phyloP scores from a whole-genome alignment of 2,113 vertebrate genomes.

The Myotis davidii region DNA sequence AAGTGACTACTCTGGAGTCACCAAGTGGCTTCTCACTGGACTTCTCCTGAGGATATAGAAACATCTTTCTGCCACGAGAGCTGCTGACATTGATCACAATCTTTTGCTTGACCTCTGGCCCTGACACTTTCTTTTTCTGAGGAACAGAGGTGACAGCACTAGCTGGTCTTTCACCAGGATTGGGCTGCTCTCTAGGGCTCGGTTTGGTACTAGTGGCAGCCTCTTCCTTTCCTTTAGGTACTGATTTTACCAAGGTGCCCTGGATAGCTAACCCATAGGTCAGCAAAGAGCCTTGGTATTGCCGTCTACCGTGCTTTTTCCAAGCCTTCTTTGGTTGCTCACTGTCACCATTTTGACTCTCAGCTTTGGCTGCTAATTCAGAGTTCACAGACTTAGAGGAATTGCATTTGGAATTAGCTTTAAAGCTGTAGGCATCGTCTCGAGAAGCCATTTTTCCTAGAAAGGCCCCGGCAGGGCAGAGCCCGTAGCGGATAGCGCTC shows the following conservation, averaged over 20 bases:
- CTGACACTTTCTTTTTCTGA: background rate
- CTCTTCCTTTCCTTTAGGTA: background rate
- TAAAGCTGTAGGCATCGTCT: conserved; percentile 84
- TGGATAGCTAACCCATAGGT: conserved; percentile 77
- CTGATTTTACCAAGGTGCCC: background rate
- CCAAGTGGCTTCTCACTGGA: background rate
- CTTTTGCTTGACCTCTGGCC: background rate
- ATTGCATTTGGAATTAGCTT: background rate
- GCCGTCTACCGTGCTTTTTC: conserved; percentile 45
- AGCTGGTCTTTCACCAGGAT: background rate
- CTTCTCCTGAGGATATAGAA: background rate
- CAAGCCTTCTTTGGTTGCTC: background rate
- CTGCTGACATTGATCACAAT: background rate
- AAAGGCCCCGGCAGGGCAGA: background rate
- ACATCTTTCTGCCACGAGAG: background rate
- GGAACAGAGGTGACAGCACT: too few species aligned
- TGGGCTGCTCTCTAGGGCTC: background rate
- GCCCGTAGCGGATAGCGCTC: fast-evolving
- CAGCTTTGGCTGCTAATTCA: background rate
- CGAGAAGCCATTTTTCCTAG: conserved; percentile 41
- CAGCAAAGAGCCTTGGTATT: conserved; percentile 67
- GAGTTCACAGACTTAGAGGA: background rate
- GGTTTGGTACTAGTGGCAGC: background rate
- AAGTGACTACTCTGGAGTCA: conserved; percentile 23
- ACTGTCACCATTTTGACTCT: background rate